A percentile compares a stretch with the other conserved stretches of the same genome.
Conservation (phyloP, 2,113 vertebrate genomes). For the Leptobrachium leishanense region DNA sequence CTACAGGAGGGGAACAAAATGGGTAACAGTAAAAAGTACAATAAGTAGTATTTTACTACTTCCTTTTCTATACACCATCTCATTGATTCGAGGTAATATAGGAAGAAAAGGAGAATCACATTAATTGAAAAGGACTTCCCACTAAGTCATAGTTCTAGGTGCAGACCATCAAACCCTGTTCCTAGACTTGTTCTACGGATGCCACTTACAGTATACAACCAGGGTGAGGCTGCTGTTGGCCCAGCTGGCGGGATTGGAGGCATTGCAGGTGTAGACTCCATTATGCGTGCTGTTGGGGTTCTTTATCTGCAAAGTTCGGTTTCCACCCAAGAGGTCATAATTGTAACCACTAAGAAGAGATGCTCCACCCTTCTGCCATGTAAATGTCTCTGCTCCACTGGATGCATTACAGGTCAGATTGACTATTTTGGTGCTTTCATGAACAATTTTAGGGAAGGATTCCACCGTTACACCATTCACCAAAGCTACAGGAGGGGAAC, state of each 20-base stretch:
- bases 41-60: too few species aligned
- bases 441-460: neutral
- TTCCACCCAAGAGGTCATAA: neutral
- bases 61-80: too few species aligned
- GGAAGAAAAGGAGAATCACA: too few species aligned
- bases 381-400: neutral
- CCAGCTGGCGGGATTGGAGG: slow-evolving; percentile 1
- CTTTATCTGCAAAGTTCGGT: slow-evolving; percentile 15
- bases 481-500: neutral
- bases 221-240: neutral
- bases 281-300: too few species aligned
- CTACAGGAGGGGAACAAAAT: neutral
- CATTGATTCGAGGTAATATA: too few species aligned
- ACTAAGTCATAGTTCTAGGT: too few species aligned
- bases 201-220: neutral
- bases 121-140: too few species aligned
- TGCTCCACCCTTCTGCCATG: neutral
- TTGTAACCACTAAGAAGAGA: neutral
- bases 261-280: slow-evolving; percentile 21
- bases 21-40: too few species aligned
- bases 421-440: neutral
- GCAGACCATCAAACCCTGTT: too few species aligned
- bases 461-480: neutral
- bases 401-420: slow-evolving; percentile 16
- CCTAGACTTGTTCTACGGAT: too few species aligned